Percentiles rank a stretch among this genome's conserved stretches.
These are phyloP conservation scores for Pachypanchax playfairii DNA, from an alignment of 2,113 vertebrate genomes.

Conservation along the genomic window DNA sequence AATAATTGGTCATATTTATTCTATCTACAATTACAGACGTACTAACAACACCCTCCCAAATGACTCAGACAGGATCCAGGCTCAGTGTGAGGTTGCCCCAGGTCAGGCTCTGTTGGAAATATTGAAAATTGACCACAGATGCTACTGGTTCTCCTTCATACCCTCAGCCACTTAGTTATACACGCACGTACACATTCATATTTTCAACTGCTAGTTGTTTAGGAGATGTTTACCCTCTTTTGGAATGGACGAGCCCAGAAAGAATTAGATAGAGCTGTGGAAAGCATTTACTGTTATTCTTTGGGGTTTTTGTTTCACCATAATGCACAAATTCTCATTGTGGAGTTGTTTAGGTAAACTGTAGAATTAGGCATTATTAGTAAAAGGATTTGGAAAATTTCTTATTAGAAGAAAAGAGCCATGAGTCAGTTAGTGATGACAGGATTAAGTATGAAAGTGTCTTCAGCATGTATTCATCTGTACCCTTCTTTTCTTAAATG, in stretches of 20 bases:
- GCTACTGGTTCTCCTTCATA: conserved; percentile 66
- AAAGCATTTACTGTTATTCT: neutral
- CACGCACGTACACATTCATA: conserved; percentile 9
- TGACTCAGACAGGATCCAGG: conserved; percentile 71
- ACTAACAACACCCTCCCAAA: conserved; percentile 39
- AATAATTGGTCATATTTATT: conserved; percentile 52
- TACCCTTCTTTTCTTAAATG: conserved; percentile 22
- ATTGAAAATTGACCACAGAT: conserved; percentile 73
- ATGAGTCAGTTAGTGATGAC: neutral
- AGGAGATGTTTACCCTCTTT: conserved; percentile 30
- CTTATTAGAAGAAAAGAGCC: neutral
- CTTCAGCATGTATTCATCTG: conserved; percentile 32
- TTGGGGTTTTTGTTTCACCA: neutral
- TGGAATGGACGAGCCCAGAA: conserved; percentile 25
- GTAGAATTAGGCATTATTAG: neutral
- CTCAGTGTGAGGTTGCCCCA: conserved; percentile 63
- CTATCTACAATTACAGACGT: conserved; percentile 29
- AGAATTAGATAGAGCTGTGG: conserved; percentile 22
- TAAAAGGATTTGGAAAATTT: too few species aligned
- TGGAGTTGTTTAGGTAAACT: neutral
- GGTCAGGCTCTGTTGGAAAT: conserved; percentile 71
- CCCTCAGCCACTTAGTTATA: conserved; percentile 34
- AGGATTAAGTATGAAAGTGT: conserved; percentile 1
- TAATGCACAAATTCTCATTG: conserved; percentile 4
- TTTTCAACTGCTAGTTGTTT: conserved; percentile 44